These are phyloP conservation scores for Monopis laevigella DNA, from an alignment of 2,888 invertebrate genomes.

Conservation along the genomic window DNA sequence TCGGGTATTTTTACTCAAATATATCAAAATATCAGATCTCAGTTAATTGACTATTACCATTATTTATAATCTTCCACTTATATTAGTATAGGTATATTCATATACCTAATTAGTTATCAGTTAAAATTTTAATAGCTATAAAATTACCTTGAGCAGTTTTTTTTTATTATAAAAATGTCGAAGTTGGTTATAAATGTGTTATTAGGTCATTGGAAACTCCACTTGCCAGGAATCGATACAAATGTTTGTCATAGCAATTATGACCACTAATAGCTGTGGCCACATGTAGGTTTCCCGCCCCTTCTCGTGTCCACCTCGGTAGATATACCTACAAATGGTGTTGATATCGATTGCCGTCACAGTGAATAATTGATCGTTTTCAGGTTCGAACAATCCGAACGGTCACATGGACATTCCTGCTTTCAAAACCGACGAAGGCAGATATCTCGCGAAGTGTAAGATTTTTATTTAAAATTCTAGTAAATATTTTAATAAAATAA, in stretches of 20 bases:
- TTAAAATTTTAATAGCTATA: too few species aligned
- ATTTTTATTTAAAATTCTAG: slow-evolving; percentile 26
- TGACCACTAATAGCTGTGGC: slow-evolving; percentile 2
- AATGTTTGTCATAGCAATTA: slow-evolving; percentile 9
- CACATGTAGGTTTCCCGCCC: neutral
- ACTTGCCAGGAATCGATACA: too few species aligned
- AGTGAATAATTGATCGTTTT: slow-evolving; percentile 59
- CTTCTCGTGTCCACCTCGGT: slow-evolving; percentile 2
- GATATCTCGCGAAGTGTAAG: slow-evolving; percentile 88
- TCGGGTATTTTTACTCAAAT: too few species aligned
- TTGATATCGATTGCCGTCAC: slow-evolving; percentile 34
- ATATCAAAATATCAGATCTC: too few species aligned
- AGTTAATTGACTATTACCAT: too few species aligned
- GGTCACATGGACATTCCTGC: slow-evolving; percentile 77
- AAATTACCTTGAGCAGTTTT: too few species aligned
- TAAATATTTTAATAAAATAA: slow-evolving; percentile 3
- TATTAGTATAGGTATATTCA: too few species aligned
- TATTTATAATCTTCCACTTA: too few species aligned
- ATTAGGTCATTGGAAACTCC: too few species aligned
- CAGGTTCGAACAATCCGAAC: slow-evolving; percentile 49
- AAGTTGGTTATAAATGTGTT: too few species aligned
- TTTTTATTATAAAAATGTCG: too few species aligned
- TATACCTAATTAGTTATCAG: too few species aligned
- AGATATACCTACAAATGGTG: neutral
- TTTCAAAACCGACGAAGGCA: slow-evolving; percentile 88